phyloP scores from a whole-genome alignment of 2,888 invertebrate species.

The Oconnorella tubifera region DNA sequence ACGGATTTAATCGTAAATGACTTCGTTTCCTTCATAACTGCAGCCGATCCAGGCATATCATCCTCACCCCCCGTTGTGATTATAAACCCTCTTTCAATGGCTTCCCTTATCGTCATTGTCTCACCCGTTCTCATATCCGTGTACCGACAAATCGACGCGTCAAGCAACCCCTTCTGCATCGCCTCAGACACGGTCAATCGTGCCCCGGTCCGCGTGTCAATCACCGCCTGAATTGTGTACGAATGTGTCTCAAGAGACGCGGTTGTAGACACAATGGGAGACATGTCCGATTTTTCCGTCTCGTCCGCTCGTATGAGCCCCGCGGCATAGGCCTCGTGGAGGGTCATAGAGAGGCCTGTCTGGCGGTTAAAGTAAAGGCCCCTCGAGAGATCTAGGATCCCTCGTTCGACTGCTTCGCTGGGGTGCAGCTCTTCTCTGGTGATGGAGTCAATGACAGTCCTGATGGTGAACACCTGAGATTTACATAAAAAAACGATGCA shows the following conservation, averaged over 20 bases:
- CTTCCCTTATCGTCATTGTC: slow-evolving; percentile 74
- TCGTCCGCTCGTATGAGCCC: slow-evolving; percentile 77
- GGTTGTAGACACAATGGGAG: slow-evolving; percentile 60
- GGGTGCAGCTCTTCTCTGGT: slow-evolving; percentile 62
- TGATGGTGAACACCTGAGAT: slow-evolving; percentile 36
- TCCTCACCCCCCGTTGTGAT: slow-evolving; percentile 28
- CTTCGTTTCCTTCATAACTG: slow-evolving; percentile 25
- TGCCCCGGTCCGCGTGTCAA: slow-evolving; percentile 78
- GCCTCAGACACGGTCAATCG: slow-evolving; percentile 67
- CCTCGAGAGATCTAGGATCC: slow-evolving; percentile 55
- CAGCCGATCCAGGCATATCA: slow-evolving; percentile 6
- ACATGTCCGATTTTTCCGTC: slow-evolving; percentile 60
- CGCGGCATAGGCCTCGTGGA: slow-evolving; percentile 74
- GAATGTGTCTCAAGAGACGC: slow-evolving; percentile 65
- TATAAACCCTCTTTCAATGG: slow-evolving; percentile 75
- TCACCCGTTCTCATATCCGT: slow-evolving; percentile 56
- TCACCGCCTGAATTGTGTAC: slow-evolving; percentile 66
- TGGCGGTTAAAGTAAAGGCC: slow-evolving; percentile 56
- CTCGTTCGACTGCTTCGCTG: slow-evolving; percentile 52
- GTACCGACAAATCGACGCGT: slow-evolving; percentile 62
- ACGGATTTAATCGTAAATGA: slow-evolving; percentile 56
- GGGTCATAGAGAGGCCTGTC: slow-evolving; percentile 60
- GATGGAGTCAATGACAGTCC: slow-evolving; percentile 67
- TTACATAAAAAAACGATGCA: not conserved
- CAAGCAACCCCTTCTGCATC: slow-evolving; percentile 70